Base-by-base conservation (phyloP, 2,797 vertebrate species). In the Enteromius thamalakanensis region DNA sequence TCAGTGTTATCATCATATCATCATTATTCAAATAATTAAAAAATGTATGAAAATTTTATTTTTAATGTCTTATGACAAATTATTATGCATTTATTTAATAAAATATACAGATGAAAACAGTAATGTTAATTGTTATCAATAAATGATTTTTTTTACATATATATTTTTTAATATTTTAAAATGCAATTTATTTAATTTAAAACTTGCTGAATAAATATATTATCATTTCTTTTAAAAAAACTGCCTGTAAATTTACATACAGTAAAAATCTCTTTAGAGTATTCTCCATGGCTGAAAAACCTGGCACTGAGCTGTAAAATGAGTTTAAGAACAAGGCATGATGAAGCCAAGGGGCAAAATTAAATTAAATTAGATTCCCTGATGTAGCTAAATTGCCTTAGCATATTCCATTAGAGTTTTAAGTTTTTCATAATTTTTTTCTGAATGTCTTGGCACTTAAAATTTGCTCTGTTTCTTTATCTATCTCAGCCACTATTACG, bases 291-390 rank as follows among this genome's bases (percentile, higher is more conserved):
- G 10, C 19, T 45, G 5, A 14, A 53, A 21, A 11, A 2, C 2
- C 47, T 34, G 49, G 9, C 2, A 71, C 51, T 58, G 53, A 60
- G 23, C 29, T 37, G 69, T 68, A 37, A 79, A 69, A 55, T 40
- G n/a, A 69, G n/a, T 68, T 10, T 14, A 67, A 15, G 21, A 67
- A 49, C 15, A 12, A 68, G 21, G 19, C 17, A 45, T 14, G 51
- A 80, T n/a, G 26, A 62, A 72, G 32, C 14, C 42, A 74, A 81
- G 60, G 55, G 34, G 53, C 29, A 37, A 64, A 74, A 51, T 51
- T 51, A 5, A 72, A 58, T 81, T 29, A 4, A 74, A 74, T 65
- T 64, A 40, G 42, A 74, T 74, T 64, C 21, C 15, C 70, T 64
- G 70, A 26, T 64, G 62, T 64, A 34, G 58, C 58, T 32, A 40